Conservation (phyloP, 2,888 invertebrate genomes). For the Drosophila percnosoma region DNA sequence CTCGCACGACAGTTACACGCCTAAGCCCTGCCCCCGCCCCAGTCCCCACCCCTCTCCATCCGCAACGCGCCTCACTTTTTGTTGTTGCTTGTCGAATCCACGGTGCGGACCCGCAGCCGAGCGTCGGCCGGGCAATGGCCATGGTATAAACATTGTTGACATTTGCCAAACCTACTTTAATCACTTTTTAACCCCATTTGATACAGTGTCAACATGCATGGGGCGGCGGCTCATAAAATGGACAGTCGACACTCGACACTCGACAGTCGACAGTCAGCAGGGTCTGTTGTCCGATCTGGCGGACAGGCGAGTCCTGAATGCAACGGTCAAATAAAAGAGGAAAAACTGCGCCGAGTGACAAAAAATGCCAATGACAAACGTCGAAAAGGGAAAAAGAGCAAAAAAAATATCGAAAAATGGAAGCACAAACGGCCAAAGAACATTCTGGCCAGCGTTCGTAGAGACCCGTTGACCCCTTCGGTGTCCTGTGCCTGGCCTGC, state of each 20-base stretch:
- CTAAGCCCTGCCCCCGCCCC: slow-evolving; percentile 45
- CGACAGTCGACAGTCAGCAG: slow-evolving; percentile 13
- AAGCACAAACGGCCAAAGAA: slow-evolving; percentile 41
- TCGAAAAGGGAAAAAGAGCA: slow-evolving; percentile 51
- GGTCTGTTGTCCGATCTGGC: slow-evolving; percentile 30
- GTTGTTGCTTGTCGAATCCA: slow-evolving; percentile 10
- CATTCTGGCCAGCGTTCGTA: slow-evolving; percentile 22
- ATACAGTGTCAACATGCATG: slow-evolving; percentile 81
- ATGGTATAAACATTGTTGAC: slow-evolving; percentile 82
- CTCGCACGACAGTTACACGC: slow-evolving; percentile 76
- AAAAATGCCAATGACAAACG: slow-evolving; percentile 80
- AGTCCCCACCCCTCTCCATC: neutral
- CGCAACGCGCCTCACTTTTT: neutral
- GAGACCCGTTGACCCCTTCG: slow-evolving; percentile 3
- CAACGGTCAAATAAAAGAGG: slow-evolving; percentile 43
- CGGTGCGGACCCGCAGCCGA: slow-evolving; percentile 35
- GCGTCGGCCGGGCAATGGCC: slow-evolving; percentile 50
- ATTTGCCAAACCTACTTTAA: slow-evolving; percentile 83
- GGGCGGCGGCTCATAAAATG: slow-evolving; percentile 76
- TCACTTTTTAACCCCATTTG: slow-evolving; percentile 84
- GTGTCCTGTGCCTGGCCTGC: slow-evolving; percentile 10
- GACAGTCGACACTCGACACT: slow-evolving; percentile 60
- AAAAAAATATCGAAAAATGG: slow-evolving; percentile 32
- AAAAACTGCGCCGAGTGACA: slow-evolving; percentile 55
- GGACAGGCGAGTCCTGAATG: slow-evolving; percentile 24